These are phyloP conservation scores for Drosophila carrolli DNA, from an alignment of 1,140 invertebrate species.

Conservation along the genomic window DNA sequence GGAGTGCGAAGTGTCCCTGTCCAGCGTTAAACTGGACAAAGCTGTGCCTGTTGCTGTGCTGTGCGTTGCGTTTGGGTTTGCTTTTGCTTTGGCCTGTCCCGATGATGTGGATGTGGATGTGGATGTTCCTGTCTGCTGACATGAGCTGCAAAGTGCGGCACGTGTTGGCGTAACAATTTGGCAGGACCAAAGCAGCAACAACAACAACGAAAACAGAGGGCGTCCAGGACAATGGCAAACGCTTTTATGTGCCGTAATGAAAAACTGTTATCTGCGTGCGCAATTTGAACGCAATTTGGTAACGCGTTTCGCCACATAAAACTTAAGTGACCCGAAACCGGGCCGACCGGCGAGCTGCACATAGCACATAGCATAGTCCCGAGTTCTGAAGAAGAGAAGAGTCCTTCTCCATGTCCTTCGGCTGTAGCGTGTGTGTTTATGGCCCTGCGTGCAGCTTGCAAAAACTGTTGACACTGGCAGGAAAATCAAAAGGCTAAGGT, in stretches of 20 bases:
- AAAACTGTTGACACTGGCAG: slow-evolving; percentile 75
- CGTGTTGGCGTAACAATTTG: slow-evolving; percentile 80
- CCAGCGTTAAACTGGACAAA: slow-evolving; percentile 52
- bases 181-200: slow-evolving; percentile 34
- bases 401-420: not conserved
- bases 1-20: slow-evolving; percentile 12
- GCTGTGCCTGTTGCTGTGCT: slow-evolving; percentile 64
- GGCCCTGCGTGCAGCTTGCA: slow-evolving; percentile 62
- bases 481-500: slow-evolving; percentile 54
- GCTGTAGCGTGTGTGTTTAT: slow-evolving; percentile 47
- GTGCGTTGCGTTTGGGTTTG: slow-evolving; percentile 11
- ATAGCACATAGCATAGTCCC: not conserved
- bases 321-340: slow-evolving; percentile 80
- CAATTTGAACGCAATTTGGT: slow-evolving; percentile 83
- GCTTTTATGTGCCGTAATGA: slow-evolving; percentile 82
- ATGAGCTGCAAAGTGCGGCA: slow-evolving; percentile 78
- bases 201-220: slow-evolving; percentile 5
- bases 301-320: slow-evolving; percentile 81
- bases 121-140: slow-evolving; percentile 50
- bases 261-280: slow-evolving; percentile 81
- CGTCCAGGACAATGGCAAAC: slow-evolving; percentile 43
- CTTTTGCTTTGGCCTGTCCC: not conserved
- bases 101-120: slow-evolving; percentile 9
- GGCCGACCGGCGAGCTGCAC: slow-evolving; percentile 29
- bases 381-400: slow-evolving; percentile 3